Conservation (phyloP, 2,113 vertebrate species). For the Grantiella picta region DNA sequence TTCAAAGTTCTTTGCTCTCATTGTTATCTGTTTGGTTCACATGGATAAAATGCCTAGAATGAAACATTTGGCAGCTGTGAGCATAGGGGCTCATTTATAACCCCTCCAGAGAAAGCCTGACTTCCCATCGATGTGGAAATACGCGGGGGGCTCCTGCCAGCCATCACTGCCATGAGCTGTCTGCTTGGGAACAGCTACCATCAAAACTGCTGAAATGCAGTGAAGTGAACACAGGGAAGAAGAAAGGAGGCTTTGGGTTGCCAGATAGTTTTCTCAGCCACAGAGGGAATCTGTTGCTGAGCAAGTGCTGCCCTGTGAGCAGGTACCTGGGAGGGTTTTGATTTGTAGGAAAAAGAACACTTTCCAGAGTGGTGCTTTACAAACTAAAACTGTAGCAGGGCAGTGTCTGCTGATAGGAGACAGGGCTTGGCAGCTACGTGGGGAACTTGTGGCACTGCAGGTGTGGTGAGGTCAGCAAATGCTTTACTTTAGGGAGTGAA, state of each 20-base stretch:
- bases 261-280: background rate
- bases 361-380: background rate
- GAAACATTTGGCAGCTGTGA: background rate
- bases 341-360: background rate
- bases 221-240: background rate
- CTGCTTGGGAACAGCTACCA: background rate
- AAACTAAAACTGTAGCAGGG: background rate
- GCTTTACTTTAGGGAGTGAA: background rate
- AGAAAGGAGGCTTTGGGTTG: background rate
- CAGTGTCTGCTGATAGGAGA: background rate
- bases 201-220: background rate
- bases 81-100: background rate
- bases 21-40: conserved; percentile 5
- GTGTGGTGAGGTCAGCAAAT: background rate
- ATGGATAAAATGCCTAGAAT: background rate
- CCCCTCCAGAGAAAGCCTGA: background rate
- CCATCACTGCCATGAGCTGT: fast-evolving
- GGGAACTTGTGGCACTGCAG: background rate
- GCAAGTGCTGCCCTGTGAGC: background rate
- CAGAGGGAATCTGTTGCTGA: background rate
- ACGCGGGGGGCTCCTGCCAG: background rate
- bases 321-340: background rate
- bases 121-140: background rate
- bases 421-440: background rate
- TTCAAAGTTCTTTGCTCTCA: background rate